phyloP scores from a whole-genome alignment of 1,140 invertebrate genomes.

The Drosophila truncata region DNA sequence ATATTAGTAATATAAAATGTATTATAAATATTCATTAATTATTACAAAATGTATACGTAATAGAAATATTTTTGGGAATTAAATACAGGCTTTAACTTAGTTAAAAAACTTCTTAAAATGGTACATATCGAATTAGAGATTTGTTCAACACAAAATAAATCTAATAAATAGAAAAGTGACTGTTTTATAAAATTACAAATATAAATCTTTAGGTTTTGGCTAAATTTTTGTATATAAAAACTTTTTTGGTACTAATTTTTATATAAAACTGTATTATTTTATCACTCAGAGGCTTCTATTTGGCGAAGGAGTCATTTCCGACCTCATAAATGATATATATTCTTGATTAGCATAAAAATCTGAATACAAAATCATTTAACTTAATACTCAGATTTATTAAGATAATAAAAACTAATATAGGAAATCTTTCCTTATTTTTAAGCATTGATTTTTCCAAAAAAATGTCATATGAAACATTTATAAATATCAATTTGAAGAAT shows the following conservation, averaged over 20 bases:
- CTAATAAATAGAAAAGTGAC: accelerated
- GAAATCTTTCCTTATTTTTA: neutral
- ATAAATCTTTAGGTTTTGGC: too few relatives aligned
- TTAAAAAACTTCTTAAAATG: neutral
- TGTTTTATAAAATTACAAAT: neutral
- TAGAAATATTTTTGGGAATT: too few relatives aligned
- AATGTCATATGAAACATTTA: too few relatives aligned
- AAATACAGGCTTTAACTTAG: neutral
- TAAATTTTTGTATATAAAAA: too few relatives aligned
- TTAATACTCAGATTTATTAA: neutral
- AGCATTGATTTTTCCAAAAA: too few relatives aligned
- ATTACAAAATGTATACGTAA: neutral
- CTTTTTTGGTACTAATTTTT: too few relatives aligned
- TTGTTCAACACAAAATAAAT: neutral
- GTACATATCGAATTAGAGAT: neutral
- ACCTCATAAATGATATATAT: too few relatives aligned
- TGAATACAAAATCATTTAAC: neutral
- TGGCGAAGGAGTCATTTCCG: neutral
- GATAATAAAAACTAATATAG: neutral
- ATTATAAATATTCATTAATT: neutral
- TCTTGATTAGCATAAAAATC: too few relatives aligned
- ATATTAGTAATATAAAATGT: neutral
- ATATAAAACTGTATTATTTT: too few relatives aligned
- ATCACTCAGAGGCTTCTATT: neutral
- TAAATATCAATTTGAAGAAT: neutral